Conservation (phyloP, 2,113 vertebrate genomes). For the Coturnix japonica region DNA sequence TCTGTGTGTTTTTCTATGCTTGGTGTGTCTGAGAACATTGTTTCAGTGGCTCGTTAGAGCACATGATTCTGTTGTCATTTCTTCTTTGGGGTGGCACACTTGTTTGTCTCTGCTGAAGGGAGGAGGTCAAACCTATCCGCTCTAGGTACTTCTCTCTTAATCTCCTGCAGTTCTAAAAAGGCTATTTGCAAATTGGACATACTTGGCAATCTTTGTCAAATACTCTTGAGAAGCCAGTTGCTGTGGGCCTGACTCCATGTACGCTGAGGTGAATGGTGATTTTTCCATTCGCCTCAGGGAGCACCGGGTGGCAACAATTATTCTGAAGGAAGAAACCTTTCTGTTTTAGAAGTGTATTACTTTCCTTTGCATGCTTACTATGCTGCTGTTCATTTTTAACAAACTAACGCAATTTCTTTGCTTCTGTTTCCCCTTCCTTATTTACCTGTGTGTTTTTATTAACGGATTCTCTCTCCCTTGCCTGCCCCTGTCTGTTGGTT, state of each 20-base stretch:
- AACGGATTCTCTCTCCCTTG: conserved; percentile 75
- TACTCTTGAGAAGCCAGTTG: background rate
- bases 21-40: background rate
- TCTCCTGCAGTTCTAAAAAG: background rate
- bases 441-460: conserved; percentile 70
- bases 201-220: background rate
- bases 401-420: conserved; percentile 68
- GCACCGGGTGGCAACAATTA: background rate
- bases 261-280: background rate
- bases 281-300: background rate
- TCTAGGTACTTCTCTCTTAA: background rate
- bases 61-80: background rate
- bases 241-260: background rate
- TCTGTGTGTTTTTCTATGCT: background rate
- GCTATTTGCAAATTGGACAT: background rate
- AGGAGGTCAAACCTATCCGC: background rate
- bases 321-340: background rate
- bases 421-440: conserved; percentile 65
- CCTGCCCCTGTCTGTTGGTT: conserved; percentile 80
- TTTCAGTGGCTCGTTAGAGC: background rate
- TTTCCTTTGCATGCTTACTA: conserved; percentile 41
- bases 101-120: background rate
- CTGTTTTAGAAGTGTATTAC: background rate
- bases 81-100: background rate
- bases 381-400: conserved; percentile 64